Evolutionary conservation across 1,140 invertebrate genomes (phyloP).

Genomic region (Episyrphus balteatus): DNA sequence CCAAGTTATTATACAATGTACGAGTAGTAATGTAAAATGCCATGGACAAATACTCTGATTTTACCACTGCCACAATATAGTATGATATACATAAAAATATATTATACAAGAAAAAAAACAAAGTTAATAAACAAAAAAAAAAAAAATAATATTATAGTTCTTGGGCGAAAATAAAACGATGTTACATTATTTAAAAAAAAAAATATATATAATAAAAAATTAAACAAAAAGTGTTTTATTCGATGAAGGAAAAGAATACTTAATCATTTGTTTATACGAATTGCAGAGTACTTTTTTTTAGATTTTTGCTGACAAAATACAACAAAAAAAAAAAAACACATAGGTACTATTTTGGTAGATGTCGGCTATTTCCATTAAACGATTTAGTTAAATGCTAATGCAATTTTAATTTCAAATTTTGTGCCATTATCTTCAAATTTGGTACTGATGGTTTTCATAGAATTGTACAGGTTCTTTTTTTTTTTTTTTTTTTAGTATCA

Average conservation of each 20-base stretch:
- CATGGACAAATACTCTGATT: slow-evolving; percentile 27
- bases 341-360: no score
- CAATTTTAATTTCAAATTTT: no score
- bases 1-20: background rate
- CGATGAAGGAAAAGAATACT: slow-evolving; percentile 4
- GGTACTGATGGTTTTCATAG: no score
- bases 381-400: no score
- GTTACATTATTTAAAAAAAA: slow-evolving; percentile 38
- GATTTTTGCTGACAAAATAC: no score
- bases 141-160: slow-evolving; percentile 29
- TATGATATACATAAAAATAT: slow-evolving; percentile 11
- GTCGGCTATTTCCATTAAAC: no score
- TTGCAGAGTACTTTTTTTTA: no score
- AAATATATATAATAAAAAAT: slow-evolving; percentile 35
- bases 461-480: no score
- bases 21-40: slow-evolving; percentile 2
- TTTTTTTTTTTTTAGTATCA: no score
- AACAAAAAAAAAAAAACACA: no score
- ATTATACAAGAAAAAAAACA: slow-evolving; percentile 16
- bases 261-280: no score
- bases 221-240: slow-evolving; percentile 6
- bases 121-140: slow-evolving; percentile 5
- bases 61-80: slow-evolving; percentile 32
- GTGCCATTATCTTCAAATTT: no score
- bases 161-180: slow-evolving; percentile 37